phyloP scores from a whole-genome alignment of 2,797 vertebrate species.

The Melopsittacus undulatus region DNA sequence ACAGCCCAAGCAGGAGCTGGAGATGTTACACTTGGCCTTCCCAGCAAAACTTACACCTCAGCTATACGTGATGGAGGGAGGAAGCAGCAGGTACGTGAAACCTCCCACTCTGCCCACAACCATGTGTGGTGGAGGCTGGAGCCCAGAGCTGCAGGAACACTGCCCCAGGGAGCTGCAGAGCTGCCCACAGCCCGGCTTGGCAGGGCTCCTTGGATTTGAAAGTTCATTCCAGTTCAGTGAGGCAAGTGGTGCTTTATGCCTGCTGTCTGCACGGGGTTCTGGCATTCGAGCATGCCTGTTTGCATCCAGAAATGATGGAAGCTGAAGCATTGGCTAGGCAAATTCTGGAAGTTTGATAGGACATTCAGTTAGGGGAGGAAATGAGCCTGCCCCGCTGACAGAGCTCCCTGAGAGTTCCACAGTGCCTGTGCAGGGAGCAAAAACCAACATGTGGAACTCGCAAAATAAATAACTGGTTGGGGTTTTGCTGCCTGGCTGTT shows the following conservation, averaged over 20 bases:
- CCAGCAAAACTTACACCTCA: background rate
- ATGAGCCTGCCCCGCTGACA: background rate
- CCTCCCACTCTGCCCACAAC: background rate
- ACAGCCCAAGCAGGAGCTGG: background rate
- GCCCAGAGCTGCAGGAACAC: rapidly evolving
- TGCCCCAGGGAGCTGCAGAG: background rate
- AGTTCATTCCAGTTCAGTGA: slow-evolving; percentile 29
- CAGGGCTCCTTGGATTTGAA: background rate
- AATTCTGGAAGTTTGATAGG: background rate
- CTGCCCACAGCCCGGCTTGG: background rate
- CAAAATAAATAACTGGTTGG: background rate
- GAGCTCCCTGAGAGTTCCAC: background rate
- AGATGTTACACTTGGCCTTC: background rate
- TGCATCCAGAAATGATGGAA: background rate
- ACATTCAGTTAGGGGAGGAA: background rate
- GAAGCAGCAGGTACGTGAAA: background rate
- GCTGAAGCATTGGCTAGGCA: background rate
- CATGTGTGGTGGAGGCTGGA: background rate
- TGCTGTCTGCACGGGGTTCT: background rate
- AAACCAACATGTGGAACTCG: background rate
- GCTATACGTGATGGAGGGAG: background rate
- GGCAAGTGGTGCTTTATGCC: background rate
- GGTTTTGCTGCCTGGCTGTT: background rate
- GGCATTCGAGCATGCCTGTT: background rate
- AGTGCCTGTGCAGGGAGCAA: background rate